Percentiles rank a stretch among this genome's conserved stretches.
phyloP scores from a whole-genome alignment of 1,140 invertebrate species.

The Ostrea denselamellosa region DNA sequence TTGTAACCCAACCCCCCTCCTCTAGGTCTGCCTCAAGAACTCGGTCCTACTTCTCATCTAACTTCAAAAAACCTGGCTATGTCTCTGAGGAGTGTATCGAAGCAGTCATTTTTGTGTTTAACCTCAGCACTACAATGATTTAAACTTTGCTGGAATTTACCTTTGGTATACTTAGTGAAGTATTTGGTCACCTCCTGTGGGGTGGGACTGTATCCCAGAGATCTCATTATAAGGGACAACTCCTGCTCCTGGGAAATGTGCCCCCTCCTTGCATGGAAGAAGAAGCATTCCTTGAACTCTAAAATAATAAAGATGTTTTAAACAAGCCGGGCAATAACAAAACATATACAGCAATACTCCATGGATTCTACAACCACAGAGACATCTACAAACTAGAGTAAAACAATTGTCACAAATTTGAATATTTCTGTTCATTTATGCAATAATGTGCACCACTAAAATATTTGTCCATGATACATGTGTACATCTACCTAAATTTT shows the following conservation, averaged over 20 bases:
- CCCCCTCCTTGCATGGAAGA: slow-evolving; percentile 91
- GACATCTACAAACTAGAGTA: too few relatives aligned
- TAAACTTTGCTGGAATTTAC: slow-evolving; percentile 39
- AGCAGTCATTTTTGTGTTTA: too few relatives aligned
- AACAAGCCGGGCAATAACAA: not conserved
- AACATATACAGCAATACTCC: not conserved
- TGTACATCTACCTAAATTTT: too few relatives aligned
- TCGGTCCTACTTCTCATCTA: not conserved
- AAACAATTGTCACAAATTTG: too few relatives aligned
- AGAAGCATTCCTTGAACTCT: slow-evolving; percentile 97
- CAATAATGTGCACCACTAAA: too few relatives aligned
- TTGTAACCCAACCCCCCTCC: too few relatives aligned
- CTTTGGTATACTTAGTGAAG: slow-evolving; percentile 86
- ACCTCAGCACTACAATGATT: too few relatives aligned
- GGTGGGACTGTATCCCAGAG: slow-evolving; percentile 94
- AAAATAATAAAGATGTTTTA: slow-evolving; percentile 58
- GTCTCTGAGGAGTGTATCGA: too few relatives aligned
- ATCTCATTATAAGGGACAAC: slow-evolving; percentile 95
- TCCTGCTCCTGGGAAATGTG: slow-evolving; percentile 93
- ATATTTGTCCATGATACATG: too few relatives aligned
- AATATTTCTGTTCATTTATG: too few relatives aligned
- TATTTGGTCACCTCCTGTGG: slow-evolving; percentile 92
- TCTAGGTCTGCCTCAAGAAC: not conserved
- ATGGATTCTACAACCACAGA: not conserved
- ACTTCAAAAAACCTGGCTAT: too few relatives aligned